Conservation (phyloP, 2,113 vertebrate species). For the Oplegnathus fasciatus region DNA sequence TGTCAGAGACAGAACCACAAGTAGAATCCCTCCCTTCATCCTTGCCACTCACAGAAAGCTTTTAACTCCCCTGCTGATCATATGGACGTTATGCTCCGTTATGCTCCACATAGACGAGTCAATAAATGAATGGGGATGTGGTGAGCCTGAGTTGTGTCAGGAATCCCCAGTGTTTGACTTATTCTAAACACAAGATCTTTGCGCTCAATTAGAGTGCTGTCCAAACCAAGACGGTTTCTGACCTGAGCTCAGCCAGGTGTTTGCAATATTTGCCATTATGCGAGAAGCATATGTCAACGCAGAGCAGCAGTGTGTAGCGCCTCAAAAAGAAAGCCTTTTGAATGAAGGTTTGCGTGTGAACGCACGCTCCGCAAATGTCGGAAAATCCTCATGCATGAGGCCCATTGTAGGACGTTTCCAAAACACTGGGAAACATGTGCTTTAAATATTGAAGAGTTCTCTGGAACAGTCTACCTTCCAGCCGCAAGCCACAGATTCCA, state of each 20-base stretch:
- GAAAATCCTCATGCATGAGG: constrained; percentile 56
- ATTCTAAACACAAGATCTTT: constrained; percentile 58
- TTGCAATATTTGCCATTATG: constrained; percentile 42
- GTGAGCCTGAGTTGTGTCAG: constrained; percentile 55
- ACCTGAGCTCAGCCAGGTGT: constrained; percentile 62
- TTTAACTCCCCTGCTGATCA: constrained; percentile 61
- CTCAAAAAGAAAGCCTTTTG: constrained; percentile 31
- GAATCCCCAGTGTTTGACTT: constrained; percentile 62
- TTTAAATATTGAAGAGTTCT: constrained; percentile 63
- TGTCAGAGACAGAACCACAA: constrained; percentile 60
- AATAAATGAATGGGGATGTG: constrained; percentile 45
- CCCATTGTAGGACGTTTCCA: constrained; percentile 64
- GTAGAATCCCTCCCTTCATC: constrained; percentile 58
- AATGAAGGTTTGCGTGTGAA: constrained; percentile 52
- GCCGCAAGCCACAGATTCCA: constrained; percentile 58
- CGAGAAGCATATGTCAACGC: constrained; percentile 36
- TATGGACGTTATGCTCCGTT: constrained; percentile 32
- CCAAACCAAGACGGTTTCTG: constrained; percentile 30
- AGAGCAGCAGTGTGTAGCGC: not conserved
- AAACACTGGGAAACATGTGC: constrained; percentile 72
- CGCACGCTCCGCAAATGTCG: constrained; percentile 16
- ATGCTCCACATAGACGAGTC: constrained; percentile 48
- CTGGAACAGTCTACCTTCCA: constrained; percentile 68
- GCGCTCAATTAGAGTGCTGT: constrained; percentile 44
- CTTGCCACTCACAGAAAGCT: constrained; percentile 67